Evolutionary conservation across 2,888 invertebrate species (phyloP), one percentile per base, ranked within the genome.

Genomic region (Scaptomyza cyrtandrae): DNA sequence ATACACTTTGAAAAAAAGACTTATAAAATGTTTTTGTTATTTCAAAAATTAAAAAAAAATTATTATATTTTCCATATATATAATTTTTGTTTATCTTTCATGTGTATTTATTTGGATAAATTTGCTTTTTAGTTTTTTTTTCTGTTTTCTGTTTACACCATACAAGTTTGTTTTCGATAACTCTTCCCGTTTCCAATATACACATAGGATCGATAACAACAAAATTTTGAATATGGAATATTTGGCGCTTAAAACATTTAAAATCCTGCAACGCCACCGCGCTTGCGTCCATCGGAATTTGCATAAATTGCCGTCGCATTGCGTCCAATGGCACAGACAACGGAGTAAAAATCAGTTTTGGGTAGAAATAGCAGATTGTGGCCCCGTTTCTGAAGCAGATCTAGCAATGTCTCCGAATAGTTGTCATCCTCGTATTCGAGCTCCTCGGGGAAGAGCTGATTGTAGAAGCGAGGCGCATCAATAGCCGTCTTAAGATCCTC

Each of bases 271-370:
- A 96, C 96, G 52, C 95, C 96, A 0, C 97, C 97, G 11, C 94
- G 95, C 91, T 97, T 97, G 74, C 97, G 94, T 89, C 94, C 95
- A 92, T 98, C 97, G 0, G 96, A 95, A 91, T 96, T 97, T 0
- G 96, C 96, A 88, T 94, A 95, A 48, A 97, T 94, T 0, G 93
- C 94, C 0, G 94, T 94, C 50, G 93, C 93, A 77, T 94, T 94
- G 81, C 94, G 94, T n/a, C 93, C 93, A 39, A 97, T 93, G 0
- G 95, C 96, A 89, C 96, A 96, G 9, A 97, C 93, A 6, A 96
- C 93, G 2, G 97, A 96, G 0, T 95, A 94, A 0, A 0, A 0
- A 0, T 0, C 10, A 41, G 10, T 4, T 16, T 39, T 1, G 6
- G 92, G 91, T 2, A 92, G 89, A 80, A 94, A 94, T 1, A 95